Evolutionary conservation across 35 echinoderm and acorn worm genomes (phyloP).

Genomic region (Eucidaris tribuloides): DNA sequence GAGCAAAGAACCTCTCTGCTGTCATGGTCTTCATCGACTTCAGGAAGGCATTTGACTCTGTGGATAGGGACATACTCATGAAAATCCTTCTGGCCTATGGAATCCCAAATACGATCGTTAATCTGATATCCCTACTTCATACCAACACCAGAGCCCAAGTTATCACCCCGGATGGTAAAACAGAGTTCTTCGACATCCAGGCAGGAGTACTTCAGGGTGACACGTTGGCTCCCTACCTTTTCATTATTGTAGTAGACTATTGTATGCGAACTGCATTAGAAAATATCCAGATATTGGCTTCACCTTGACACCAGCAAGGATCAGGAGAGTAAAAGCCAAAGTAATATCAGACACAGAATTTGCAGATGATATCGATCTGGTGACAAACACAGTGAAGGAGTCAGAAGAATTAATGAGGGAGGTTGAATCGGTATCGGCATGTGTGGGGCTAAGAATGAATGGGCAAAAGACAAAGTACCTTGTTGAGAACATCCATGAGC

Average conservation of each 20-base stretch:
- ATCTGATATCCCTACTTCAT: not conserved
- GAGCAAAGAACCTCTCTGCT: not conserved
- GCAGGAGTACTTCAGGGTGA: not conserved
- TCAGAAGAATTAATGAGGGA: too few relatives aligned
- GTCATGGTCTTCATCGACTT: conserved; percentile 4
- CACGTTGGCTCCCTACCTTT: not conserved
- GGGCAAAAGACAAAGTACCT: too few relatives aligned
- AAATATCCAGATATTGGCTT: too few relatives aligned
- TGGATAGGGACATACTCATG: not conserved
- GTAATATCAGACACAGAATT: not conserved
- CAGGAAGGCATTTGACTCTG: not conserved
- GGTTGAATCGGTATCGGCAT: too few relatives aligned
- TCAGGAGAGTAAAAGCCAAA: not conserved
- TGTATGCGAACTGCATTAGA: not conserved
- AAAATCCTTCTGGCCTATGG: too few relatives aligned
- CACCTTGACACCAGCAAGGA: too few relatives aligned
- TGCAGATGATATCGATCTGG: too few relatives aligned
- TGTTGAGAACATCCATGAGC: too few relatives aligned
- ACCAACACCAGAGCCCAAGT: not conserved
- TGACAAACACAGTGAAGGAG: too few relatives aligned
- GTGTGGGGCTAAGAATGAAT: too few relatives aligned
- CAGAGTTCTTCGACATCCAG: too few relatives aligned
- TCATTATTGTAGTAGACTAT: not conserved
- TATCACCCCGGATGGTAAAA: not conserved
- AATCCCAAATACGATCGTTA: too few relatives aligned